phyloP scores from a whole-genome alignment of 2,888 invertebrate genomes.

The Schizotus pectinicornis region DNA sequence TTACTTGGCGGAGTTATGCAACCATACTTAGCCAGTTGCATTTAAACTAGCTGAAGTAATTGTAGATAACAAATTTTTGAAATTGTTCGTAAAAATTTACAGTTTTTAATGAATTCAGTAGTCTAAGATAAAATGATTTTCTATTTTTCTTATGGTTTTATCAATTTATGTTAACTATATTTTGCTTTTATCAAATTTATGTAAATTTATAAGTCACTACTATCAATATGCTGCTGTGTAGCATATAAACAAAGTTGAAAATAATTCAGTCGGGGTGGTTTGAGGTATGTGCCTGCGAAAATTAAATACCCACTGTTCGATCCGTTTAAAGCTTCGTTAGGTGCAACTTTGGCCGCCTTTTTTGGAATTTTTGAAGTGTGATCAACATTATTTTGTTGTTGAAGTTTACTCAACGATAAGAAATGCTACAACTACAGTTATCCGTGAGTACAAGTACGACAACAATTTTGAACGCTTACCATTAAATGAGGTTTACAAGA shows the following conservation, averaged over 20 bases:
- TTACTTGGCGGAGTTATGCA: background rate
- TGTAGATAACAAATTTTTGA: no score
- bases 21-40: background rate
- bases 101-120: no score
- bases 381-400: no score
- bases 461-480: no score
- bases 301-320: background rate
- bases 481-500: no score
- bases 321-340: background rate
- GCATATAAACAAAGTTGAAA: background rate
- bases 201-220: no score
- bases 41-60: background rate
- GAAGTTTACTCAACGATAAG: no score
- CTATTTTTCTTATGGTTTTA: background rate
- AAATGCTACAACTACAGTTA: no score
- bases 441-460: no score
- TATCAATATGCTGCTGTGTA: no score
- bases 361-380: no score
- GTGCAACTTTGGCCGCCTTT: constrained; percentile 2
- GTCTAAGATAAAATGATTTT: no score
- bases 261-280: background rate
- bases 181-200: background rate
- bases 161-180: background rate
- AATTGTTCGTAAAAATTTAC: background rate
- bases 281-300: background rate